A percentile compares a stretch with the other conserved stretches of the same genome.
phyloP scores from a whole-genome alignment of 1,140 invertebrate species.

The Oncopeltus fasciatus region DNA sequence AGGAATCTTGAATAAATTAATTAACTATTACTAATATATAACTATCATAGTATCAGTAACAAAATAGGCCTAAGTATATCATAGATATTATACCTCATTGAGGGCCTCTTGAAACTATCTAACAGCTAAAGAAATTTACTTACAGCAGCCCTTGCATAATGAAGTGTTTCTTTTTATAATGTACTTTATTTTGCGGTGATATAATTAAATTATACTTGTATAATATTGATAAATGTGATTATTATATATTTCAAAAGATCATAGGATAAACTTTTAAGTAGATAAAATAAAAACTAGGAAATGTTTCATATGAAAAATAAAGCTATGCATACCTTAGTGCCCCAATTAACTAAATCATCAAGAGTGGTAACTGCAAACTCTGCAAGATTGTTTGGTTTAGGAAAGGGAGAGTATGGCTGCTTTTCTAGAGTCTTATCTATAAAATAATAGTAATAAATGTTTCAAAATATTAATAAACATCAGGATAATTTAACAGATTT shows the following conservation, averaged over 20 bases:
- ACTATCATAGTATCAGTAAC: too few species aligned
- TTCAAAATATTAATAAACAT: too few species aligned
- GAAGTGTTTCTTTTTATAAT: too few species aligned
- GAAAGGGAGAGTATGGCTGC: slow-evolving; percentile 11
- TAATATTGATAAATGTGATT: not conserved
- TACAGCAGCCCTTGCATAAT: too few species aligned
- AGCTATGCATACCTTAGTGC: slow-evolving; percentile 9
- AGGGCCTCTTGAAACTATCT: too few species aligned
- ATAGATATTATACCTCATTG: too few species aligned
- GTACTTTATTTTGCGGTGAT: too few species aligned
- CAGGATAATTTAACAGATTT: too few species aligned
- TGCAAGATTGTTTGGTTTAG: slow-evolving; percentile 8
- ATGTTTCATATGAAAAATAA: not conserved
- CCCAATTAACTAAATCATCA: slow-evolving; percentile 16
- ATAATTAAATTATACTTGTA: not conserved
- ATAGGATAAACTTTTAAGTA: not conserved
- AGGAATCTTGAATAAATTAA: too few species aligned
- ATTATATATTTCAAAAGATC: not conserved
- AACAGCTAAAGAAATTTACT: too few species aligned
- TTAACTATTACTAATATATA: too few species aligned
- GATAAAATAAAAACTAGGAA: not conserved
- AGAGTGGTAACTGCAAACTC: slow-evolving; percentile 12
- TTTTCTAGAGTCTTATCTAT: slow-evolving; percentile 8
- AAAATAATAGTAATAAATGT: slow-evolving; percentile 7
- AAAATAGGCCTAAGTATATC: too few species aligned